Base-by-base conservation (phyloP, 1,140 invertebrate species). In the Diachasma alloeum region DNA sequence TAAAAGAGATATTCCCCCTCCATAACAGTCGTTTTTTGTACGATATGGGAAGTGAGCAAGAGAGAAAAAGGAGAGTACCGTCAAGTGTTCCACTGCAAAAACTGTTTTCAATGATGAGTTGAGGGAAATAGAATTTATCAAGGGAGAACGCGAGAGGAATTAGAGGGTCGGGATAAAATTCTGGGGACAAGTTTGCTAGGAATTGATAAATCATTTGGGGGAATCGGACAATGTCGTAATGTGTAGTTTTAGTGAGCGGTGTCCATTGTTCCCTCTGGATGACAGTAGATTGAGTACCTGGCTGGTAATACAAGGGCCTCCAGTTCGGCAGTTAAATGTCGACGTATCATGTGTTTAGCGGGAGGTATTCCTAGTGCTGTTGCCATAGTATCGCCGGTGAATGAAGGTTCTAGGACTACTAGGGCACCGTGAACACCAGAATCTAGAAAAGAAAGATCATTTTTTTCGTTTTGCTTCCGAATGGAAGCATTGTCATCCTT, bases 331-430 rank as follows among this genome's bases (percentile, higher is more conserved):
- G 94, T 93, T 31, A 98, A 92, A 90, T 98, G 97, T 83, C 97
- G 91, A 83, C 97, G 91, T 76, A 98, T 96, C 88, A 98, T 98
- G 85, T 96, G 96, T 85, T 97, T 97, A 5, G 96, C 96, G 8
- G 96, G 95, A 37, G 97, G 97, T 83, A 98, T 97, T 70, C 96
- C 96, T 44, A 98, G 89, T 10, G 96, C 96, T 17, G 96, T 96
- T 44, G 97, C 96, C 93, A 98, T 96, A 48, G 96, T 97, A 85
- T 98, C 97, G 31, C 96, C 96, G 72, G 94, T 97, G 88, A 98
- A 97, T 0, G 96, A 96, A 17, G 96, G 95, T 84, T 98, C 97
- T 80, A 98, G 88, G 42, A 98, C 96, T 19, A 97, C 96, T 75
- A 98, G 89, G 13, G 96, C 97, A 78, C 97, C 97, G 84, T 98